Conservation (phyloP, 2,797 vertebrate genomes). For the Tragelaphus eurycerus region DNA sequence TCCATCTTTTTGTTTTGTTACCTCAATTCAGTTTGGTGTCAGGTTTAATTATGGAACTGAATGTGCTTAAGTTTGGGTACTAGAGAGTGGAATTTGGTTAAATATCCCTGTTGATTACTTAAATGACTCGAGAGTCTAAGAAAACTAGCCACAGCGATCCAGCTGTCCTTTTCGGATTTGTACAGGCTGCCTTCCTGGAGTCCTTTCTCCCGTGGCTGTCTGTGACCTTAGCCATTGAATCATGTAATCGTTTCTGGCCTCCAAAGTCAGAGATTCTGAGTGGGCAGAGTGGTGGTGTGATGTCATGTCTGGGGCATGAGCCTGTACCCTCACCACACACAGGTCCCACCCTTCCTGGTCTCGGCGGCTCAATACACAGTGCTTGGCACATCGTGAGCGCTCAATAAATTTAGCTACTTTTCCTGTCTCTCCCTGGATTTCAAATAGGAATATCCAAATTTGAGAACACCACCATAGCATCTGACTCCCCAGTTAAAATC, state of each 20-base stretch:
- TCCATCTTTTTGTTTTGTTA: neutral
- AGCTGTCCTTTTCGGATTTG: neutral
- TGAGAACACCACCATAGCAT: neutral
- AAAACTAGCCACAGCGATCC: neutral
- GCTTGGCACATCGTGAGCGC: constrained; percentile 58
- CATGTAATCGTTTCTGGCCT: constrained; percentile 60
- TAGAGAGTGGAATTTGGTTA: neutral
- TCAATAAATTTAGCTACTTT: constrained; percentile 67
- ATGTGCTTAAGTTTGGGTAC: neutral
- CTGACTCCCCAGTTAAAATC: neutral
- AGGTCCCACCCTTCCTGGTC: constrained; percentile 69
- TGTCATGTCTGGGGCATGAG: constrained; percentile 73
- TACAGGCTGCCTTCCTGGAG: neutral
- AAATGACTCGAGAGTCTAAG: neutral
- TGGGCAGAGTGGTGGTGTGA: constrained; percentile 50
- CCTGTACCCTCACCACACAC: constrained; percentile 38
- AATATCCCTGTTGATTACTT: neutral
- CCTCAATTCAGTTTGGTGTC: neutral
- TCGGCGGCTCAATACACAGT: constrained; percentile 52
- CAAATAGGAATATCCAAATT: constrained; percentile 18
- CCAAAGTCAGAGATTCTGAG: constrained; percentile 37
- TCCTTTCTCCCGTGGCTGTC: neutral
- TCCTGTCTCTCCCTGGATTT: constrained; percentile 31
- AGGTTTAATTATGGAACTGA: neutral
- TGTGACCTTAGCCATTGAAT: constrained; percentile 60